Evolutionary conservation across 1,140 invertebrate species (phyloP), one percentile per base, ranked within the genome.

Genomic region (Zaprionus camerounensis): DNA sequence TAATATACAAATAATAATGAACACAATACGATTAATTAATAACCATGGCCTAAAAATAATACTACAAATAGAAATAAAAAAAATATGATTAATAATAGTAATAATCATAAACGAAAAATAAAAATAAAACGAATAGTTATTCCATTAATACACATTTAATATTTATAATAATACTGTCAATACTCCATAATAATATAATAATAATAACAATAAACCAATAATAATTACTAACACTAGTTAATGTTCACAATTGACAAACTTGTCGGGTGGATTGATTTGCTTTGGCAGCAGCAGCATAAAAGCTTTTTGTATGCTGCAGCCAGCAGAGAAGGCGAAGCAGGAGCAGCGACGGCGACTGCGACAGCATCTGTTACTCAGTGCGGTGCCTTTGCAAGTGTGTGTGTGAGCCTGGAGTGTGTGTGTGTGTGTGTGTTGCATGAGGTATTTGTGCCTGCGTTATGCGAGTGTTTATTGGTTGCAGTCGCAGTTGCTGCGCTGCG

Each of bases 301-400:
- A 24, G 17, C 22, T 51, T 51, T 51, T 51, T 24, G 46, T 51
- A 24, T 51, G 57, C 58, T 34, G 17, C 49, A 24, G 67, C 13
- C 44, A 17, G 20, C 31, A n/a, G 36, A 44, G 34, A 24, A 28
- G 28, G 13, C 22, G 4, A 26, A 31, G 46, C n/a, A 53, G 31
- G 36, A 20, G 31, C 26, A 55, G 31, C 26, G 20, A 31, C 20
- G 17, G 38, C 26, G 38, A 24, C 51, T 36, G 34, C 49, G 22
- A 24, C 34, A 56, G 79, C 79, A 73, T 79, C 78, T 65, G 80
- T 69, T 81, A 20, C 59, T 69, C 22, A 56, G 61, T 71, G 51
- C 41, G 66, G 31, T 55, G 51, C 7, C 17, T 61, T 22, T 67
- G 26, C 36, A 11, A 20, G 28, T 41, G 38, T 41, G 51, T 36